Conservation (phyloP, 2,888 invertebrate genomes). For the Conops quadrifasciatus region DNA sequence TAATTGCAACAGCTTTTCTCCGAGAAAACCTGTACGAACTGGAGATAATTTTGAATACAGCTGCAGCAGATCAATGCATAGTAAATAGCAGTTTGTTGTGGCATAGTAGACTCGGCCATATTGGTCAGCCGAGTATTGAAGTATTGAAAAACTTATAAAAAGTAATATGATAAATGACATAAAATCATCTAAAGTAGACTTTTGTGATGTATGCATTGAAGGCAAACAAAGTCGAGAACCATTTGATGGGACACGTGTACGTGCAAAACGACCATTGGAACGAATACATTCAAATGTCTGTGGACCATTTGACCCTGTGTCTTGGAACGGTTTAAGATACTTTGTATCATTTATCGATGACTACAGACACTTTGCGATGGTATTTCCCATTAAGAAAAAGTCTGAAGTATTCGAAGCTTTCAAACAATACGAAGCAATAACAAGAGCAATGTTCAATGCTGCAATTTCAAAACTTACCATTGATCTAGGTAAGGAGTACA, state of each 20-base stretch:
- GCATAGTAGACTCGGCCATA: constrained; percentile 8
- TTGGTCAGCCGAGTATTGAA: constrained; percentile 6
- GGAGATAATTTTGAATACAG: background rate
- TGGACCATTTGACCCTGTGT: constrained; percentile 32
- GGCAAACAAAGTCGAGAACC: constrained; percentile 24
- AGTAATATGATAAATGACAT: background rate
- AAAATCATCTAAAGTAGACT: background rate
- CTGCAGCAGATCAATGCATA: background rate
- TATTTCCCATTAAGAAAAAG: constrained; percentile 32
- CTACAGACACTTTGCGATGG: constrained; percentile 27
- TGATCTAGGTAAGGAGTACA: constrained; percentile 33
- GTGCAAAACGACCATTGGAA: constrained; percentile 33
- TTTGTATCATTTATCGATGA: constrained; percentile 36
- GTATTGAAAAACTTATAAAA: background rate
- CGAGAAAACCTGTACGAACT: constrained; percentile 6
- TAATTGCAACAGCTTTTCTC: background rate
- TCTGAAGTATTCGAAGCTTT: constrained; percentile 37
- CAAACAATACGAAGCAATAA: constrained; percentile 33
- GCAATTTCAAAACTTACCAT: constrained; percentile 30
- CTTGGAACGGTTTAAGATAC: constrained; percentile 21
- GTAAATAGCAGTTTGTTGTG: background rate
- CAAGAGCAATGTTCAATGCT: constrained; percentile 32
- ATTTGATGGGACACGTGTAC: constrained; percentile 19
- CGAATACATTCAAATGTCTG: constrained; percentile 37
- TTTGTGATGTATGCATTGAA: constrained; percentile 13